Conservation (phyloP, 2,797 vertebrate genomes). For the Petrocephalus sullivani region DNA sequence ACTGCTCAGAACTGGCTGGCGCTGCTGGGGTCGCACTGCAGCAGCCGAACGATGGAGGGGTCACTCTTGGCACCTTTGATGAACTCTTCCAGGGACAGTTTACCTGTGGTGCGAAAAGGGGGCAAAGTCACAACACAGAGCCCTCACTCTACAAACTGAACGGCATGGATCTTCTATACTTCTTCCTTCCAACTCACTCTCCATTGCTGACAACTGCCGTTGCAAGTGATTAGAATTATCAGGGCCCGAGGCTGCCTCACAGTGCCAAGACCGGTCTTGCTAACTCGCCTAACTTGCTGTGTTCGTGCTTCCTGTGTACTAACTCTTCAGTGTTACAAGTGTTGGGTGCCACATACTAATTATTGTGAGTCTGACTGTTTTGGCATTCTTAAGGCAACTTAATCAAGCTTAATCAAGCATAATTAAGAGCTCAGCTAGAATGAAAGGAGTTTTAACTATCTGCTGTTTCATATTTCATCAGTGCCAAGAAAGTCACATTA, state of each 20-base stretch:
- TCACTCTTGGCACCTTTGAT: conserved; percentile 85
- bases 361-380: neutral
- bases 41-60: conserved; percentile 77
- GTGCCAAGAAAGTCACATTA: neutral
- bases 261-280: neutral
- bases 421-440: neutral
- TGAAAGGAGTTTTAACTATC: neutral
- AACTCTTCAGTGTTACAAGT: neutral
- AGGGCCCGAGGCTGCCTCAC: neutral
- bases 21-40: conserved; percentile 79
- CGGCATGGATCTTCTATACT: neutral
- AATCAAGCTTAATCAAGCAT: neutral
- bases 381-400: neutral
- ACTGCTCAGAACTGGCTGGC: conserved; percentile 65
- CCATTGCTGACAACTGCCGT: neutral
- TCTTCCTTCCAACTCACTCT: neutral
- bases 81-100: conserved; percentile 78
- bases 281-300: neutral
- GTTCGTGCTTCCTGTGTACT: neutral
- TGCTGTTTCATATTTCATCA: neutral
- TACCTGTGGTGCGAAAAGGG: conserved; percentile 52
- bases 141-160: neutral
- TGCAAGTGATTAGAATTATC: neutral
- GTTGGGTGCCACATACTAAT: neutral
- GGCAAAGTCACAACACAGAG: neutral